Base-by-base conservation (phyloP, 2,113 vertebrate genomes). In the Alligator sinensis region DNA sequence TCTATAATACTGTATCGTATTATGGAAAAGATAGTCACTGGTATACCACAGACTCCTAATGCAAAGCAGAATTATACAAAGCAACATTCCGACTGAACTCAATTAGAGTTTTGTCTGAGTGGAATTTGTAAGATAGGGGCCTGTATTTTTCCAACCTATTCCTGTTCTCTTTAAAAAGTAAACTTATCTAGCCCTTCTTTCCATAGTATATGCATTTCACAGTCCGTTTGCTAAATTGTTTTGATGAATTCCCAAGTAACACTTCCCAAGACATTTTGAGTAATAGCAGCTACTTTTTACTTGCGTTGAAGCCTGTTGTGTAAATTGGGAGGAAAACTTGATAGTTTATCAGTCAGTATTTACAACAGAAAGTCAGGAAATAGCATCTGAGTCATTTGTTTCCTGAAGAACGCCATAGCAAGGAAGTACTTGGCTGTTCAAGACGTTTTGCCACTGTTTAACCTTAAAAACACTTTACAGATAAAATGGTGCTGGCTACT, bases 251-350 rank as follows among this genome's bases (percentile, higher is more conserved):
- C 34, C 62, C 34, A 90, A 7, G 2, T 88, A 83, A 91, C 21
- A 38, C 86, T 88, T 81, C 74, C n/a, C 70, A 58, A 34, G 92
- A 92, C 11, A 86, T 47, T 92, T 55, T 57, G 0, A 90, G 68
- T 92, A 84, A 91, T 38, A 95, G 60, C 76, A 89, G 5, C 58
- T 81, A 34, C 54, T 88, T 90, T 82, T 92, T 57, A 80, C 38
- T 89, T 25, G 63, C 57, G 24, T 83, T 95, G 92, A 94, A 94
- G 87, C 63, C 57, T 91, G 17, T 90, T 95, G 68, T 88, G 85
- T 0, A 0, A 92, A 72, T 34, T 96, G 77, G 63, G 27, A 70
- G 85, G 28, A 90, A 89, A 87, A 82, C 0, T 30, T 92, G 79
- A 24, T 85, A 70, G 11, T 86, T 70, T 63, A n/a, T 85, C 62